These are phyloP conservation scores for Lathamus discolor DNA, from an alignment of 2,113 vertebrate species.

Conservation along the genomic window DNA sequence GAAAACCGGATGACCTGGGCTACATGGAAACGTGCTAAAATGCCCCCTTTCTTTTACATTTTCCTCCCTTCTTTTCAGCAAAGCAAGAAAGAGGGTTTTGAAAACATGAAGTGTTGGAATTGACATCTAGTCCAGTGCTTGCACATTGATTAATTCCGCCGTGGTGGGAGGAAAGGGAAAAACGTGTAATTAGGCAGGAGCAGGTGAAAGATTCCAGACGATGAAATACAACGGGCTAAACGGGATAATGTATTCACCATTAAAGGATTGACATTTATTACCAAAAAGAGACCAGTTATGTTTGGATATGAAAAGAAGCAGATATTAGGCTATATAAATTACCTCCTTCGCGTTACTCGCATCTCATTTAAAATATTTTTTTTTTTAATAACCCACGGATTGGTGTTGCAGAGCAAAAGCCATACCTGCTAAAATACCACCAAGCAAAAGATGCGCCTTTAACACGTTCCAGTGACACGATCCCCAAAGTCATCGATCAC, in stretches of 20 bases:
- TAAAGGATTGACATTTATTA: constrained; percentile 52
- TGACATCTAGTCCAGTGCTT: neutral
- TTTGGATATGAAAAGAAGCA: constrained; percentile 46
- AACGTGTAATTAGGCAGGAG: constrained; percentile 54
- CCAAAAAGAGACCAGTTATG: constrained; percentile 53
- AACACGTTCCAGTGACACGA: neutral
- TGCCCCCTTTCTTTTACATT: neutral
- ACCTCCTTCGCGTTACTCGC: neutral
- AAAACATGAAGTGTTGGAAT: constrained; percentile 41
- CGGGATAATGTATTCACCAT: constrained; percentile 56
- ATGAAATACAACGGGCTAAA: constrained; percentile 63
- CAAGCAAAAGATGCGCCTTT: neutral
- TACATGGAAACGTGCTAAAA: constrained; percentile 20
- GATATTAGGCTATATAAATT: constrained; percentile 42
- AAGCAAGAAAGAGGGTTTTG: neutral
- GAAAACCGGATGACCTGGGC: constrained; percentile 51
- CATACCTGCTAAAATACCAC: neutral
- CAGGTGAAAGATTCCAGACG: constrained; percentile 64
- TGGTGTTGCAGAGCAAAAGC: neutral
- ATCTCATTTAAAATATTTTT: neutral
- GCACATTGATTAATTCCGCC: constrained; percentile 26
- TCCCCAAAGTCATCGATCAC: constrained; percentile 5
- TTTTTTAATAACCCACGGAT: neutral
- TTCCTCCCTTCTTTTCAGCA: neutral
- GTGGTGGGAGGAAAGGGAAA: constrained; percentile 13